Base-by-base conservation (phyloP, 2,797 vertebrate genomes). In the Acanthiza pusilla region DNA sequence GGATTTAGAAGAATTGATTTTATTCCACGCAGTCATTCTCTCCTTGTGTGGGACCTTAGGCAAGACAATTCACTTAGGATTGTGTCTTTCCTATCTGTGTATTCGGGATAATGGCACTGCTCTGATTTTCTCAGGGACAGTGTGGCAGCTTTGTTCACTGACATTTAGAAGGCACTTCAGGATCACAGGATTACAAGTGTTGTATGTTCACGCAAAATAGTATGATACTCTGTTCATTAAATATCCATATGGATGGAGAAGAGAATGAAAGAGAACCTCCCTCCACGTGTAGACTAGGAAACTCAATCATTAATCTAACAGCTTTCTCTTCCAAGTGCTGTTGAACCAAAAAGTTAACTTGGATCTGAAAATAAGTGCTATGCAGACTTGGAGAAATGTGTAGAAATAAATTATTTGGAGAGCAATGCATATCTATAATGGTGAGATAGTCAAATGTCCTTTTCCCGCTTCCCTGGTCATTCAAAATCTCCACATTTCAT, bases 1-100 rank as follows among this genome's bases (percentile, higher is more conserved):
- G 34, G 94, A 91, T 94, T 85, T 83, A 74, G 75, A 89, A 92
- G 54, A 77, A 68, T 77, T 89, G 66, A 67, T 45, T 89, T 88
- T 79, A 85, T 85, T 95, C 72, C 7, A 22, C 40, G 61, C 45
- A 71, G 88, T 84, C 63, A 57, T 89, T 74, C 71, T 53, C 20
- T 92, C 48, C 65, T 72, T 55, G 18, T 74, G 58, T 4, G 38
- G 65, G 90, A 93, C 72, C 71, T 93, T 32, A 87, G 72, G 72
- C 78, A 78, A 88, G 48, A 70, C 61, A 80, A 67, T 80, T 89
- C 51, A 42, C 17, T 78, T 42, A 50, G 66, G 32, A 73, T 54
- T 0, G 0, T 48, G 62, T 47, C 61, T 65, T 50, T 70, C 60
- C 66, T 84, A 76, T 71, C 66, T 67, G 55, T 78, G 86, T 76